These are phyloP conservation scores for Tragelaphus imberbis DNA, from an alignment of 2,113 vertebrate genomes.

Conservation along the genomic window DNA sequence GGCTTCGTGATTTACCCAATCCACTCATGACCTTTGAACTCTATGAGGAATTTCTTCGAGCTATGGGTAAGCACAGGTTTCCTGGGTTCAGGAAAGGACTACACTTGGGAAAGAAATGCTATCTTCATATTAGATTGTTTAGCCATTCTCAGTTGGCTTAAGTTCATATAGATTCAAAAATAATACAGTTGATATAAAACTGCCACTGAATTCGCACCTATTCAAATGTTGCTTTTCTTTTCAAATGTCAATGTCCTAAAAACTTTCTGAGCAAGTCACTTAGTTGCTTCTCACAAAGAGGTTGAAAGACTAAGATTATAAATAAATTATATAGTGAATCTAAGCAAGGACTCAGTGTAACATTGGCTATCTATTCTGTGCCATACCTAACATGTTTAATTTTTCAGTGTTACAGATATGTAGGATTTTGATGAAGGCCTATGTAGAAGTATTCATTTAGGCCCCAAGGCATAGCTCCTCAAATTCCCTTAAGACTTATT, in stretches of 20 bases:
- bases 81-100: neutral
- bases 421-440: neutral
- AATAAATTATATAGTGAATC: slow-evolving; percentile 1
- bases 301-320: neutral
- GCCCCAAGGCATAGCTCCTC: neutral
- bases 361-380: neutral
- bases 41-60: slow-evolving; percentile 95
- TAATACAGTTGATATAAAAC: neutral
- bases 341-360: neutral
- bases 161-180: neutral
- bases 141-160: neutral
- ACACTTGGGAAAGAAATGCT: neutral
- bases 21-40: slow-evolving; percentile 99
- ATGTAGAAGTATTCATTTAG: neutral
- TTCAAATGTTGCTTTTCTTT: neutral
- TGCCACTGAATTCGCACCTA: neutral
- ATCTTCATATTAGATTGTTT: neutral
- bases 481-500: neutral
- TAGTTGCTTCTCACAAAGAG: neutral
- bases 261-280: neutral
- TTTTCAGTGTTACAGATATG: neutral
- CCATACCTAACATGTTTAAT: neutral
- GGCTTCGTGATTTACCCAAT: slow-evolving; percentile 96
- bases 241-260: neutral
- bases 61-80: slow-evolving; percentile 86